Base-by-base conservation (phyloP, 2,797 vertebrate genomes). In the Monodelphis domestica region DNA sequence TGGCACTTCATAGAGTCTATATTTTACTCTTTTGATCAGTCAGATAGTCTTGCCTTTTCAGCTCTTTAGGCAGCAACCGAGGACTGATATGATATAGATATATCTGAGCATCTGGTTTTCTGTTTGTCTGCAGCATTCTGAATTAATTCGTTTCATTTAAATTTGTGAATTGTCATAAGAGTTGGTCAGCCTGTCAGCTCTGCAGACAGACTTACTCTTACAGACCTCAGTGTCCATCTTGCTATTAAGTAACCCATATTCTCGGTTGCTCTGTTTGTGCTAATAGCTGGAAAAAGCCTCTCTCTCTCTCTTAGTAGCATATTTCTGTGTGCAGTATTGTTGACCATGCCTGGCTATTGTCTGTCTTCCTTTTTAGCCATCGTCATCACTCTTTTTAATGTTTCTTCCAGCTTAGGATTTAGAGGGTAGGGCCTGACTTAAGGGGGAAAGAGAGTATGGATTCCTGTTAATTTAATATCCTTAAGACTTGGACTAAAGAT, bases 381-480 rank as follows among this genome's bases (percentile, higher is more conserved):
- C 30, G 87, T 84, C n/a, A 45, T 28, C 26, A 0, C 9, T 33
- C 4, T 1, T 53, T 45, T 56, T 53, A 91, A 53, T 11, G 54
- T 30, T 84, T 57, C 91, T 29, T 78, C 26, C 89, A 87, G 59
- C 90, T 93, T 92, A 89, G 53, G n/a, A 28, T 55, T 84, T 88
- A 63, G 63, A 70, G 89, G 11, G 0, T 26, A 12, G 59, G 7
- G 53, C 54, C 2, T 1, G 70, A 52, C 50, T 56, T 54, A 57
- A 87, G 1, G 9, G 38, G 38, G 51, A 51, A 11, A 52, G 54
- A 88, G 93, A n/a, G 54, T 26, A 89, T 92, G 84, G 21, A 91
- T 33, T 57, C 51, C 15, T 11, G 9, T 52, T 50, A 4, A 63
- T 38, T 89, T 33, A 7, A 3, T 84, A 56, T 93, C 52, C 89